These are phyloP conservation scores for Amphimallon solstitiale DNA, from an alignment of 2,888 invertebrate genomes.

Conservation along the genomic window DNA sequence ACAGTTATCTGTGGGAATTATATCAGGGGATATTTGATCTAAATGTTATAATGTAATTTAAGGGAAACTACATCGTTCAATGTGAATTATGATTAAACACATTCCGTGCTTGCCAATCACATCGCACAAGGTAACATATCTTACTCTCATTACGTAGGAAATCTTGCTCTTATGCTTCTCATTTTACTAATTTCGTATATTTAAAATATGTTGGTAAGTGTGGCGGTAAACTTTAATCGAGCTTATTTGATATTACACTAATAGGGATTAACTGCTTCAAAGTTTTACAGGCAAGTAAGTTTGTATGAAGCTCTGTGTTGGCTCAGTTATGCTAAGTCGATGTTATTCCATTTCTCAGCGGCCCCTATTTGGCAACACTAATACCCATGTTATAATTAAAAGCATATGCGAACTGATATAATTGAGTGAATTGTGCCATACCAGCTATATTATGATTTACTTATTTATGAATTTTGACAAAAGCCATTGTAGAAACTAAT, in stretches of 20 bases:
- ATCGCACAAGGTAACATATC: too few relatives aligned
- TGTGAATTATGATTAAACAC: too few relatives aligned
- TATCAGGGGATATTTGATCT: too few relatives aligned
- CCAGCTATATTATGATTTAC: background rate
- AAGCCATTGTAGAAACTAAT: constrained; percentile 18
- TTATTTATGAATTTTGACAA: constrained; percentile 20
- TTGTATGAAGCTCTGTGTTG: background rate
- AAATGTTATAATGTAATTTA: too few relatives aligned
- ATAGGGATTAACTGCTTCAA: too few relatives aligned
- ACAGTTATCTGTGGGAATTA: too few relatives aligned
- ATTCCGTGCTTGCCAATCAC: too few relatives aligned
- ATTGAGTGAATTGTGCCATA: background rate
- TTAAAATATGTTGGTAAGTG: constrained; percentile 9
- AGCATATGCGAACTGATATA: background rate
- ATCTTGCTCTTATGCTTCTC: too few relatives aligned
- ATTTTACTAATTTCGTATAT: constrained; percentile 21
- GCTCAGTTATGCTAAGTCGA: constrained; percentile 1
- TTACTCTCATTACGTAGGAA: too few relatives aligned
- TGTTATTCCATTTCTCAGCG: constrained; percentile 17
- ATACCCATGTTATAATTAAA: too few relatives aligned
- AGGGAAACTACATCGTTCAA: too few relatives aligned
- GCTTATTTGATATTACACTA: constrained; percentile 1
- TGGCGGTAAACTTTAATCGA: constrained; percentile 7
- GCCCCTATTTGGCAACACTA: background rate
- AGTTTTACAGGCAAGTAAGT: too few relatives aligned